Evolutionary conservation across 2,113 vertebrate species (phyloP).

Genomic region (Accipiter cooperii): DNA sequence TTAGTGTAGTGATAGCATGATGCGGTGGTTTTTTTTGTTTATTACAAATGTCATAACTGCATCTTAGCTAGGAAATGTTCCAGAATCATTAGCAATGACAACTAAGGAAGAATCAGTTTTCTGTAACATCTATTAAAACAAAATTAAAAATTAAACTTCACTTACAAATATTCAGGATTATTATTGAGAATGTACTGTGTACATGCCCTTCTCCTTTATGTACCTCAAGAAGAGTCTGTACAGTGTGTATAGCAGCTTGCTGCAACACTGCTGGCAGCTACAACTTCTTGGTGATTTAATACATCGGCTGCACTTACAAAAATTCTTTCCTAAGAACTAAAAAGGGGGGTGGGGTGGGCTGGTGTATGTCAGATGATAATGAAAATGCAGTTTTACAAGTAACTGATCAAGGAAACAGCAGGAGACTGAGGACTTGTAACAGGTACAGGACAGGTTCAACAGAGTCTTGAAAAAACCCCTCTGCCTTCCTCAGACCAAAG

Average conservation of each 20-base stretch:
- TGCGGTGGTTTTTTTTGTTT: background rate
- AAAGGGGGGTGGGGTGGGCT: background rate
- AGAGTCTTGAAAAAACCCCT: background rate
- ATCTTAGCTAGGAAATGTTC: background rate
- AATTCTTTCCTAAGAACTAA: background rate
- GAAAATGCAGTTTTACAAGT: background rate
- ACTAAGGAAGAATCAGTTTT: background rate
- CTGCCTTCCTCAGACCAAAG: background rate
- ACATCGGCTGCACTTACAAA: background rate
- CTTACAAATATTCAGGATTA: background rate
- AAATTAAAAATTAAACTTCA: background rate
- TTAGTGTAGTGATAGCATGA: background rate
- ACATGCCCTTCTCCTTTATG: background rate
- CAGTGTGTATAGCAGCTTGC: background rate
- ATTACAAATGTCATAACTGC: background rate
- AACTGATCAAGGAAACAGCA: background rate
- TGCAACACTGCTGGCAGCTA: background rate
- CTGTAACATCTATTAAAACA: background rate
- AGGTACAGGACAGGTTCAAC: background rate
- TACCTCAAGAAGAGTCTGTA: background rate
- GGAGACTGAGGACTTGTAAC: background rate
- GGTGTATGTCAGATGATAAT: background rate
- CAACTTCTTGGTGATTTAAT: background rate
- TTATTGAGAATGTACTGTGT: background rate
- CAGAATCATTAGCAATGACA: background rate